These are phyloP conservation scores for Entomobrya proxima DNA, from an alignment of 2,888 invertebrate species.

Conservation along the genomic window DNA sequence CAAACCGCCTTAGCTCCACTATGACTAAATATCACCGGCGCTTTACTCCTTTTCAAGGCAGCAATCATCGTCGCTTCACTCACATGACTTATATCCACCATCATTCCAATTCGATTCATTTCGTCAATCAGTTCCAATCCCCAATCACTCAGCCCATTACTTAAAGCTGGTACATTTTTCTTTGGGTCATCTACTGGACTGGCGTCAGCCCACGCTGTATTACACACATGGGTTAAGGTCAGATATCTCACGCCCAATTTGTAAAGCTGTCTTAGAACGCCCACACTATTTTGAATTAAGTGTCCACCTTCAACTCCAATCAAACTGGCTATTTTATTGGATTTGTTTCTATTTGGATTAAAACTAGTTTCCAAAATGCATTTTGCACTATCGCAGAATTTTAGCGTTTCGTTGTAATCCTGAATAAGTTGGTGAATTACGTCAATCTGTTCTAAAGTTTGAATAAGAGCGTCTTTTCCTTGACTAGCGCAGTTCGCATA, in stretches of 20 bases:
- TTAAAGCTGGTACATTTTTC: background rate
- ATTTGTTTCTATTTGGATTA: background rate
- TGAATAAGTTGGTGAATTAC: conserved; percentile 81
- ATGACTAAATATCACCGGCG: too few species aligned
- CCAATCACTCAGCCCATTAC: conserved; percentile 43
- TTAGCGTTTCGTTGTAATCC: conserved; percentile 79
- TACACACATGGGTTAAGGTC: conserved; percentile 94
- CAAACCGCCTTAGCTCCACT: conserved; percentile 88
- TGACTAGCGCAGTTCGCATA: conserved; percentile 83
- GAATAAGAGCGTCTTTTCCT: conserved; percentile 82
- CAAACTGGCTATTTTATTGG: conserved; percentile 80
- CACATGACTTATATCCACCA: conserved; percentile 90
- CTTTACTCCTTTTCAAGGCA: too few species aligned
- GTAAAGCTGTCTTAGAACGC: too few species aligned
- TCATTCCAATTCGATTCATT: conserved; percentile 93
- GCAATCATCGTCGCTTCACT: too few species aligned
- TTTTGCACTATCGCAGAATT: conserved; percentile 80
- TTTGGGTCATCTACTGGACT: conserved; percentile 17
- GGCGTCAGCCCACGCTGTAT: conserved; percentile 81
- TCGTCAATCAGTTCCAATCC: conserved; percentile 83
- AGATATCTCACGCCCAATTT: too few species aligned
- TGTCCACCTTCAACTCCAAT: conserved; percentile 94
- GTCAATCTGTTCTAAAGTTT: conserved; percentile 84
- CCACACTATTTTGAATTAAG: too few species aligned
- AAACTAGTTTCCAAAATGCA: conserved; percentile 73